Conservation (phyloP, 2,113 vertebrate species). For the Vicugna pacos region DNA sequence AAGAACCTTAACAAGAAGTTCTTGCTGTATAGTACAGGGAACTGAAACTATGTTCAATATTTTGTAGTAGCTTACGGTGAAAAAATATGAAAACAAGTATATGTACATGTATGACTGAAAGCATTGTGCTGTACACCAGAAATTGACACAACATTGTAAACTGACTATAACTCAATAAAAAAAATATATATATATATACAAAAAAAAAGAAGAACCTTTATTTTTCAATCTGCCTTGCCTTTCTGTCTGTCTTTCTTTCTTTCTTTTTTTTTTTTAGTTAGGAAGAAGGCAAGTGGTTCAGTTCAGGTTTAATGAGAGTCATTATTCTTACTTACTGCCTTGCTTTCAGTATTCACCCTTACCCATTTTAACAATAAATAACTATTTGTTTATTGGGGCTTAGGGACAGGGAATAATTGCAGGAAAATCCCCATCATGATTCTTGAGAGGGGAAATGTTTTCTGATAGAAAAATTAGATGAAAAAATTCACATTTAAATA, state of each 20-base stretch:
- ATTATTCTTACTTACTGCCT: constrained; percentile 53
- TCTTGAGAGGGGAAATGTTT: constrained; percentile 8
- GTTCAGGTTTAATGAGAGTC: constrained; percentile 61
- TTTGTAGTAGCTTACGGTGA: no score
- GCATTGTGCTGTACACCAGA: no score
- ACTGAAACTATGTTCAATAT: no score
- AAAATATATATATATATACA: no score
- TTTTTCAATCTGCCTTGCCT: constrained; percentile 6
- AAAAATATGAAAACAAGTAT: no score
- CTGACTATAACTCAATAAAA: no score
- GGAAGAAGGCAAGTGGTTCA: constrained; percentile 25
- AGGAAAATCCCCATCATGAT: constrained; percentile 6
- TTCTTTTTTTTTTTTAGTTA: constrained; percentile 16
- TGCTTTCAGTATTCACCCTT: constrained; percentile 47
- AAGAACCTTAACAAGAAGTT: background rate
- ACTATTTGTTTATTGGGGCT: constrained; percentile 47
- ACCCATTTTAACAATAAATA: constrained; percentile 57
- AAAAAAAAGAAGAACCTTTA: background rate
- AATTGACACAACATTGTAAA: no score
- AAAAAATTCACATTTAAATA: constrained; percentile 56
- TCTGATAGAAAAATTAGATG: constrained; percentile 45
- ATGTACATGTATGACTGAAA: no score
- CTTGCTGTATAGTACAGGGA: no score
- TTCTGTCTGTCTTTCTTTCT: background rate
- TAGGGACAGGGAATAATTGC: constrained; percentile 35